These are phyloP conservation scores for Sebastes baramenuke DNA, from an alignment of 2,797 vertebrate species.

Conservation along the genomic window DNA sequence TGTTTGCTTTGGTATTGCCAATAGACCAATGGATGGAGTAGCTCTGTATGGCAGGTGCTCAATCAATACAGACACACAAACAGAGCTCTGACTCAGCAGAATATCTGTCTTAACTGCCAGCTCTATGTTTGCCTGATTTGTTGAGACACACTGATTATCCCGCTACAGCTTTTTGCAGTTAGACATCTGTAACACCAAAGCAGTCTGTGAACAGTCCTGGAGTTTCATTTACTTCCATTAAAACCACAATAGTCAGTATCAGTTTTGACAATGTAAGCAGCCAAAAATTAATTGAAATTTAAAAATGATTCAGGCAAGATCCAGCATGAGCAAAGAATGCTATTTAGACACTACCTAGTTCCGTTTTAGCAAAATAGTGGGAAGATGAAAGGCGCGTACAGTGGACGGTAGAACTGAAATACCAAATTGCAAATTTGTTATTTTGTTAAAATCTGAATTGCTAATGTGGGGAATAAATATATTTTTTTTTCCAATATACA, in stretches of 20 bases:
- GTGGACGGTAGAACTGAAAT: neutral
- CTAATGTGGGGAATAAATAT: neutral
- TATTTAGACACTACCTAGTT: neutral
- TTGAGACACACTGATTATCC: conserved; percentile 19
- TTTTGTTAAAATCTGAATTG: neutral
- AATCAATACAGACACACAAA: conserved; percentile 35
- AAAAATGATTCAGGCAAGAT: neutral
- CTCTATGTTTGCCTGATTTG: conserved; percentile 10
- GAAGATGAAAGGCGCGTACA: neutral
- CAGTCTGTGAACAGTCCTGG: neutral
- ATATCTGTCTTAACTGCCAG: conserved; percentile 30
- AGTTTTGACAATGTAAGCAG: neutral
- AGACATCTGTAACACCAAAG: neutral
- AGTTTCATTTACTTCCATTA: neutral
- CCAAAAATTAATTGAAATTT: neutral
- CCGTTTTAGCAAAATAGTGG: neutral
- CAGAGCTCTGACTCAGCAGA: conserved; percentile 45
- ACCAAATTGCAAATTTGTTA: neutral
- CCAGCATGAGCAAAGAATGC: neutral
- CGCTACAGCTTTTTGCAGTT: neutral
- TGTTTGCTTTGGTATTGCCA: conserved; percentile 18
- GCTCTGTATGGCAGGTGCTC: conserved; percentile 13
- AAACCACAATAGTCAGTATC: neutral
- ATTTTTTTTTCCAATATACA: neutral
- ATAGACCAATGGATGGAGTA: neutral